Base-by-base conservation (phyloP, 2,888 invertebrate species). In the Agapostemon virescens region DNA sequence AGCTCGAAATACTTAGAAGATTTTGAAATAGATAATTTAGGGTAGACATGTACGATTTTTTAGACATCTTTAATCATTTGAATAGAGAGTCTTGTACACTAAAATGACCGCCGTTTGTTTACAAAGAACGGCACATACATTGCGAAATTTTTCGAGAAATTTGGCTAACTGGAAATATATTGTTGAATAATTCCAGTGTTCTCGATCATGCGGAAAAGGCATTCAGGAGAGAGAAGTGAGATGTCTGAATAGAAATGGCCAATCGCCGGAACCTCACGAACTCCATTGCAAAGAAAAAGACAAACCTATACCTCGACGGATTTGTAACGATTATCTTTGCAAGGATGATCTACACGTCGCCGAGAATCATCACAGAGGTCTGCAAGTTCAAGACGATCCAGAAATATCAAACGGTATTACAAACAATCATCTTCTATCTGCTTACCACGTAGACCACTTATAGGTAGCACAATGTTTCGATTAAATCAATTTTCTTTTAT, bases 121-220 rank as follows among this genome's bases (percentile, higher is more conserved):
- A n/a, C n/a, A n/a, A n/a, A n/a, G n/a, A n/a, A n/a, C n/a, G n/a
- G n/a, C n/a, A n/a, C n/a, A n/a, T n/a, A n/a, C n/a, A n/a, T n/a
- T n/a, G n/a, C n/a, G n/a, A n/a, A n/a, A n/a, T n/a, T n/a, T n/a
- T n/a, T n/a, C n/a, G n/a, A n/a, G n/a, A n/a, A n/a, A n/a, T n/a
- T n/a, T n/a, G n/a, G n/a, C n/a, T n/a, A n/a, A n/a, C 23, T 13
- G 6, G 15, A 36, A 61, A 69, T 33, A 40, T 69, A 23, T 36
- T 58, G 7, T 30, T 2, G 2, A 36, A 67, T 26, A 2, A 26
- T 58, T 82, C 30, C 82, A 95, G 95, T 95, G 95, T 86, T 93
- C 95, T 0, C 93, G 93, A 86, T 88, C 93, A 0, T 95, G 95
- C 85, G 94, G 94, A 20, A 93, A 93, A 30, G 95, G 95, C 4